Base-by-base conservation (phyloP, 2,113 vertebrate species). In the Cygnus atratus region DNA sequence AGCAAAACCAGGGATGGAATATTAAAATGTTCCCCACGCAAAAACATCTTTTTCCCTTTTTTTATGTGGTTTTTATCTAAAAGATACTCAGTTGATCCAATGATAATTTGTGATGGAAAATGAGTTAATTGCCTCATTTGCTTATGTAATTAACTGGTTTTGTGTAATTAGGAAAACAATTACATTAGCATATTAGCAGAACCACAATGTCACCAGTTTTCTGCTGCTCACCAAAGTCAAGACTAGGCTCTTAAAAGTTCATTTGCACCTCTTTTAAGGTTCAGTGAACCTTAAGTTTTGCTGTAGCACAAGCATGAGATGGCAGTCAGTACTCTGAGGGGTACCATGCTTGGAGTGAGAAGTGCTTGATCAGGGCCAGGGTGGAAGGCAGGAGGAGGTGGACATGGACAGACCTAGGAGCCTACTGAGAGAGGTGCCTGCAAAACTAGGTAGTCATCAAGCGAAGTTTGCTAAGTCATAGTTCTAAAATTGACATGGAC, bases 1-100 rank as follows among this genome's bases (percentile, higher is more conserved):
- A 93, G 86, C 46, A 92, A 95, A 86, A 54, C 41, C 39, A 46
- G 48, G 44, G 68, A 63, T 78, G 76, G 72, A 87, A 91, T 74
- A 57, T 84, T 75, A 77, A 90, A 90, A 48, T 0, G 0, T 59
- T 94, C 86, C 70, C 73, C 43, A n/a, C 16, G 29, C 19, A 26
- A 6, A 31, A 5, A 31, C 9, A 4, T 20, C 41, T 73, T 84
- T 79, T 5, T 68, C 66, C 79, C 17, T 17, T 54, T 57, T 15
- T 19, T 87, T 63, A 48, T 3, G 10, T 48, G 46, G 8, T 73
- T 92, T 86, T 88, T 48, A 33, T 75, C 77, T 39, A 82, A 93
- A 87, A 72, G 24, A 24, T 52, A 67, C 10, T 84, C 11, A 61
- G 48, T 82, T 79, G 11, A 66, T 21, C n/a, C 35, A 41, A 41